Evolutionary conservation across 2,888 invertebrate species (phyloP).

Genomic region (Panopea generosa): DNA sequence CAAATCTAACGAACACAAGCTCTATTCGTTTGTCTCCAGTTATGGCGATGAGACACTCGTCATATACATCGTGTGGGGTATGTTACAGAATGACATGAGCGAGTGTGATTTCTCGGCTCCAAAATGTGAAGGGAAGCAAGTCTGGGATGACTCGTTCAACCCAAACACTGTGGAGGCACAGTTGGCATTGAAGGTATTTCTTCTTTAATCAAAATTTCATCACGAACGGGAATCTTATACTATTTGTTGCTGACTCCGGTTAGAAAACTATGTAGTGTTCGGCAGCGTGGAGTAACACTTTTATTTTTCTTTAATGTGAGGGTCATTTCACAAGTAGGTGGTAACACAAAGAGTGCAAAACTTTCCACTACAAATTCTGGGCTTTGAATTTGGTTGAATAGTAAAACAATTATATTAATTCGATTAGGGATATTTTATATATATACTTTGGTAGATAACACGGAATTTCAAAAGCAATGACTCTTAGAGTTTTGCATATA

Average conservation of each 20-base stretch:
- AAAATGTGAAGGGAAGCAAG: slow-evolving; percentile 68
- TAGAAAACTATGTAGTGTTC: too few relatives aligned
- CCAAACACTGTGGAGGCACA: slow-evolving; percentile 71
- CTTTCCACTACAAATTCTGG: too few relatives aligned
- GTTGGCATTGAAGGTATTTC: slow-evolving; percentile 52
- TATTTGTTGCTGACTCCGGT: neutral
- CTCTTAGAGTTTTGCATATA: too few relatives aligned
- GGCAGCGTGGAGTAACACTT: too few relatives aligned
- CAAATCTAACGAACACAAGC: slow-evolving; percentile 43
- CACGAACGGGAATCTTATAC: neutral
- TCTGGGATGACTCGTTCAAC: slow-evolving; percentile 74
- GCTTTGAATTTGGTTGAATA: too few relatives aligned
- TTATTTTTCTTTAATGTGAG: too few relatives aligned
- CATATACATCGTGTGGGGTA: slow-evolving; percentile 73
- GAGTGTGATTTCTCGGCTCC: slow-evolving; percentile 73
- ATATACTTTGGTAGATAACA: too few relatives aligned
- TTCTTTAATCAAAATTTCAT: neutral
- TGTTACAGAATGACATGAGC: slow-evolving; percentile 68
- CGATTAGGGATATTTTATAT: too few relatives aligned
- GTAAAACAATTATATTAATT: too few relatives aligned
- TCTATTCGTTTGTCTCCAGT: slow-evolving; percentile 60
- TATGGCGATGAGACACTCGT: slow-evolving; percentile 43
- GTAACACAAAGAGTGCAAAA: too few relatives aligned
- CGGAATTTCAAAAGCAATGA: too few relatives aligned
- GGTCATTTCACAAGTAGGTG: too few relatives aligned